A percentile compares a stretch with the other conserved stretches of the same genome.
Evolutionary conservation across 2,888 invertebrate genomes (phyloP).

Genomic region (Cremastobaeus sp.): DNA sequence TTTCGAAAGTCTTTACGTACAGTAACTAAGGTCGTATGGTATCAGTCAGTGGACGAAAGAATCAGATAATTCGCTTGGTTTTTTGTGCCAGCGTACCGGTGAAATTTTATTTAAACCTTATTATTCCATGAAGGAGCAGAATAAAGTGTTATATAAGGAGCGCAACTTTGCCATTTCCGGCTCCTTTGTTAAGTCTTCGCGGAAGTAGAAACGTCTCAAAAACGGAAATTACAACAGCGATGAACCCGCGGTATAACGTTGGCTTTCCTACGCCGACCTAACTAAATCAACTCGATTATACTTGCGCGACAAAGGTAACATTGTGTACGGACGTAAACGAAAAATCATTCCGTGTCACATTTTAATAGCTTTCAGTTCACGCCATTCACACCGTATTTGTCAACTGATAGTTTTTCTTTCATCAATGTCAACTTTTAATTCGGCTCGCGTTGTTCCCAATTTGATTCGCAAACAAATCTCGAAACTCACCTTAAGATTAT

Average conservation of each 20-base stretch:
- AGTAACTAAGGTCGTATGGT: too few relatives aligned
- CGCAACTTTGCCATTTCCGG: slow-evolving; percentile 60
- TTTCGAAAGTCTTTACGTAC: too few relatives aligned
- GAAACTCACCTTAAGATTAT: too few relatives aligned
- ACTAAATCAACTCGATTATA: slow-evolving; percentile 59
- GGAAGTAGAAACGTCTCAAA: slow-evolving; percentile 54
- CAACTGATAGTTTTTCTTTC: too few relatives aligned
- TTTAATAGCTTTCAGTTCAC: slow-evolving; percentile 46
- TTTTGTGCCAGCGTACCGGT: slow-evolving; percentile 11
- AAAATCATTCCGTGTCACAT: slow-evolving; percentile 33
- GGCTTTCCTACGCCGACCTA: slow-evolving; percentile 46
- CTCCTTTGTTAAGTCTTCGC: slow-evolving; percentile 51
- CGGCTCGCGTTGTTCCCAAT: too few relatives aligned
- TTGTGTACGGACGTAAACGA: slow-evolving; percentile 25
- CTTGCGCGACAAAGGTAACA: slow-evolving; percentile 47
- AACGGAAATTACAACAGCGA: slow-evolving; percentile 61
- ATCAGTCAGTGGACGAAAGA: background rate
- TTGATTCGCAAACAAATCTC: background rate
- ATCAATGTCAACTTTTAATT: too few relatives aligned
- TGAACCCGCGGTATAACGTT: slow-evolving; percentile 52
- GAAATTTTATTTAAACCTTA: slow-evolving; percentile 42
- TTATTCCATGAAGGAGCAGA: slow-evolving; percentile 29
- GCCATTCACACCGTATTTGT: too few relatives aligned
- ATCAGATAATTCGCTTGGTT: background rate
- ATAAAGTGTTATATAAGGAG: slow-evolving; percentile 57